A percentile compares a stretch with the other conserved stretches of the same genome.
These are phyloP conservation scores for Pipa parva DNA, from an alignment of 2,113 vertebrate genomes.

Conservation along the genomic window DNA sequence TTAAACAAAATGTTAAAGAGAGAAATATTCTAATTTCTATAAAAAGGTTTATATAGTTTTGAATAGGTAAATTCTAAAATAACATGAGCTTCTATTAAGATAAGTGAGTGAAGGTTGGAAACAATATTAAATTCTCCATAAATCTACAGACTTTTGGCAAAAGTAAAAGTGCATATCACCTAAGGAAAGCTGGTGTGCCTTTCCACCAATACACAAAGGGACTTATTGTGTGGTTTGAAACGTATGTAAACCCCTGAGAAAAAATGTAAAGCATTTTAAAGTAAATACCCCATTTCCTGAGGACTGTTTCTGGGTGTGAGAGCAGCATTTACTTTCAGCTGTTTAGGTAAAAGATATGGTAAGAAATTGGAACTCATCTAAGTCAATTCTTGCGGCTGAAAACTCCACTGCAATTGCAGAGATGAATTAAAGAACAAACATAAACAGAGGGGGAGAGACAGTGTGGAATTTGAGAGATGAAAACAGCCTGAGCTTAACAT, in stretches of 20 bases:
- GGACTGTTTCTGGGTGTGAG: conserved; percentile 53
- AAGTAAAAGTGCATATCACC: background rate
- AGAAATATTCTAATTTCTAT: too few relatives aligned
- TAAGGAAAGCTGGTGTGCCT: background rate
- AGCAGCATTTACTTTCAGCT: conserved; percentile 48
- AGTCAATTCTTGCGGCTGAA: conserved; percentile 60
- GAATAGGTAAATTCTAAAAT: too few relatives aligned
- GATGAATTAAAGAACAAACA: too few relatives aligned
- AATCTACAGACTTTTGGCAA: too few relatives aligned
- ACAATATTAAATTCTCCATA: too few relatives aligned
- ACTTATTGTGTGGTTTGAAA: conserved; percentile 37
- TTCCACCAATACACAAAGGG: conserved; percentile 27
- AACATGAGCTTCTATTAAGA: too few relatives aligned
- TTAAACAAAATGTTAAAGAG: too few relatives aligned
- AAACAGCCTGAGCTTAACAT: too few relatives aligned
- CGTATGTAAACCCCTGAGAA: conserved; percentile 45
- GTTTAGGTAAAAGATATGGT: conserved; percentile 56
- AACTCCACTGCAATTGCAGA: background rate
- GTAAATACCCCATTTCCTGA: conserved; percentile 63
- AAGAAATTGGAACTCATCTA: conserved; percentile 56
- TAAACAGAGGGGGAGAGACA: too few relatives aligned
- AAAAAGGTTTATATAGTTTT: too few relatives aligned
- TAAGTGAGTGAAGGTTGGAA: too few relatives aligned
- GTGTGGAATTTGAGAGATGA: too few relatives aligned
- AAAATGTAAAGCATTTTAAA: conserved; percentile 59